These are phyloP conservation scores for Anhinga rufa DNA, from an alignment of 2,113 vertebrate genomes.

Conservation along the genomic window DNA sequence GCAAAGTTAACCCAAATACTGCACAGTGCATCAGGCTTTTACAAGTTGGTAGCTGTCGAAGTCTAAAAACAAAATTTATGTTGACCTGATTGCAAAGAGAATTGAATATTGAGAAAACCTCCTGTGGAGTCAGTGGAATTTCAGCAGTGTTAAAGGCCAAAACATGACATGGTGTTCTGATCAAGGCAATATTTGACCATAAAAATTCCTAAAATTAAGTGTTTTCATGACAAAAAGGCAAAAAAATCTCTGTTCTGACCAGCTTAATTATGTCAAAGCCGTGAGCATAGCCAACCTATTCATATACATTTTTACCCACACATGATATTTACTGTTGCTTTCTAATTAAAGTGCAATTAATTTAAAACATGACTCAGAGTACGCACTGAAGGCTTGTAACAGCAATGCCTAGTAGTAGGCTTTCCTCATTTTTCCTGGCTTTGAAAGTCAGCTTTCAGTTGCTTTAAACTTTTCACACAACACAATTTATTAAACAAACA, in stretches of 20 bases:
- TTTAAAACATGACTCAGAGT: neutral
- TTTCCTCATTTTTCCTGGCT: neutral
- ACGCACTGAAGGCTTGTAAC: neutral
- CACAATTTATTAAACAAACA: neutral
- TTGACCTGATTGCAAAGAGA: neutral
- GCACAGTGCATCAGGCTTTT: neutral
- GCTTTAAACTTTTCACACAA: neutral
- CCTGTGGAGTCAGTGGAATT: neutral
- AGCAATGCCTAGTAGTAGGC: neutral
- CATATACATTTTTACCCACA: neutral
- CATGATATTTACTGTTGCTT: neutral
- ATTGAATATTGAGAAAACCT: neutral
- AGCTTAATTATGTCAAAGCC: neutral
- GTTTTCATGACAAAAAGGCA: neutral
- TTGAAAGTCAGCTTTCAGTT: neutral
- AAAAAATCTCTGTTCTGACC: neutral
- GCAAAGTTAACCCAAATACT: neutral
- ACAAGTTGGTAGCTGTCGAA: neutral
- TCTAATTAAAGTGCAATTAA: neutral
- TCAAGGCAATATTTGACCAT: neutral
- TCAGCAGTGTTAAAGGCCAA: neutral
- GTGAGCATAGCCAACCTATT: neutral
- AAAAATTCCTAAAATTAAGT: neutral
- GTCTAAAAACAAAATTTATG: neutral
- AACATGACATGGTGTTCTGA: rapidly evolving